Evolutionary conservation across 2,113 vertebrate genomes (phyloP), one percentile per base, ranked within the genome.

Genomic region (Nibea albiflora): DNA sequence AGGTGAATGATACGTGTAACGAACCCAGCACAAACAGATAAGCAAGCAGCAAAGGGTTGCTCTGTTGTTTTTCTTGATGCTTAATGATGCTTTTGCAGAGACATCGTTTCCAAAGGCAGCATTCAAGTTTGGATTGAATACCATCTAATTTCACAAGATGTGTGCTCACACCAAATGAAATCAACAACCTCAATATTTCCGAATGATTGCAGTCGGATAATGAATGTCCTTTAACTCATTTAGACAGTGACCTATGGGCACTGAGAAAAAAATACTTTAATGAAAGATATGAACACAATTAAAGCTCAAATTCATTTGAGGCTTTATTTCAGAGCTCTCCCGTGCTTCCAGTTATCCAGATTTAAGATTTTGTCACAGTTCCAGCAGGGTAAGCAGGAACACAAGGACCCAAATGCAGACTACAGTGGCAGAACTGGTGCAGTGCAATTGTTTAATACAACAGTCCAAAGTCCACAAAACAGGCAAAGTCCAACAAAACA

Each of bases 81-180:
- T 39, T 71, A 75, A 79, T 71, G 58, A 65, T 61, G 65, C 28
- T 75, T 84, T 78, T 76, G 50, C 73, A 70, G 22, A 66, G 73
- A 64, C n/a, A 28, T 35, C 0, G 24, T 56, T 57, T 85, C 61
- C 54, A 71, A 61, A 74, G 31, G 26, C 24, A 42, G 75, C 31
- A 49, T 60, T 1, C 12, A 44, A 16, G 44, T 6, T 2, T 80
- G 35, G 75, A 47, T 68, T 46, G 49, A 42, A 20, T 11, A 14
- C 22, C n/a, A 39, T 11, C 26, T 62, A 2, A 14, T 26, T 47
- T 69, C 11, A 54, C 31, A 58, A 39, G 74, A 50, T 28, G 15
- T 14, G 0, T 12, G 61, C 39, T 76, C 19, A 35, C 10, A 8
- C 2, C 11, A 64, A 63, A 83, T 72, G 35, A 61, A 84, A 79